phyloP scores from a whole-genome alignment of 2,888 invertebrate genomes.

The Tinea semifulvella region DNA sequence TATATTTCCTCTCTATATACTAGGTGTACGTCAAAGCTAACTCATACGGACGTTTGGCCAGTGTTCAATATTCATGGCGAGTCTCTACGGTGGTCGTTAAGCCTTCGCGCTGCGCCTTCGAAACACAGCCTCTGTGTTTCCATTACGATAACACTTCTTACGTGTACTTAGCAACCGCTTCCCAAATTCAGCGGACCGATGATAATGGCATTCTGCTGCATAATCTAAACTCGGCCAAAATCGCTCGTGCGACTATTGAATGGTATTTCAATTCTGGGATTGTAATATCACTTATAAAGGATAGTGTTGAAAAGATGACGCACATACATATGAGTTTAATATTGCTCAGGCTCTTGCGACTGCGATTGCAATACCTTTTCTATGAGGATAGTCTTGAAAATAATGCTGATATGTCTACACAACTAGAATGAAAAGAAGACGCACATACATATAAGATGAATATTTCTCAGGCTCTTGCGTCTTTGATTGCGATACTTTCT shows the following conservation, averaged over 20 bases:
- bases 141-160: conserved; percentile 31
- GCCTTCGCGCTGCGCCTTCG: conserved; percentile 10
- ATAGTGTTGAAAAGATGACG: too few relatives aligned
- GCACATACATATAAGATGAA: too few relatives aligned
- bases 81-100: conserved; percentile 15
- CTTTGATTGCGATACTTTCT: too few relatives aligned
- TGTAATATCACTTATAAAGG: too few relatives aligned
- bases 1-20: too few relatives aligned
- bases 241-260: background rate
- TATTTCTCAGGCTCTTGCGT: too few relatives aligned
- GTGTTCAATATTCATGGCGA: conserved; percentile 37
- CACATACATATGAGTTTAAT: too few relatives aligned
- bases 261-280: background rate
- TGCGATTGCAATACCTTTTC: too few relatives aligned
- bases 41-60: conserved; percentile 17
- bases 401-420: too few relatives aligned
- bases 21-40: conserved; percentile 19
- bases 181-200: conserved; percentile 25
- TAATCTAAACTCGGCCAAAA: conserved; percentile 10
- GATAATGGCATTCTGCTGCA: conserved; percentile 28
- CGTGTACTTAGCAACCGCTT: conserved; percentile 27
- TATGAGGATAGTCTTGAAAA: too few relatives aligned
- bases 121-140: conserved; percentile 15
- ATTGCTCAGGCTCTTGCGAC: too few relatives aligned
- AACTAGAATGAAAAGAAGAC: too few relatives aligned